Evolutionary conservation across 2,797 vertebrate genomes (phyloP), one percentile per base, ranked within the genome.

Genomic region (Siniperca undulata): DNA sequence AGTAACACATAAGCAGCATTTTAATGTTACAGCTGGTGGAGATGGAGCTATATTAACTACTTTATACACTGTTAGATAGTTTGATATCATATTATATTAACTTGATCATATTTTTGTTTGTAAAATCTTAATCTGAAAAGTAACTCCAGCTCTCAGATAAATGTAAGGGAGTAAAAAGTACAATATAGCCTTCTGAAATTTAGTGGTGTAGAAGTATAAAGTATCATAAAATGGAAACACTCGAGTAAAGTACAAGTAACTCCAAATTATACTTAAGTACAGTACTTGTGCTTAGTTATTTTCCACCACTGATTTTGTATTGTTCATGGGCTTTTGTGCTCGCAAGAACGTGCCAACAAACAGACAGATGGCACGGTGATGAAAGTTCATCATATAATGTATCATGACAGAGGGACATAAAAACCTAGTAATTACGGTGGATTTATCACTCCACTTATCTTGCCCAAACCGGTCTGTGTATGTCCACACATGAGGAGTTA

Each of bases 401-500:
- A 40, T 24, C 24, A 34, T 44, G 73, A 74, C 77, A 61, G 30
- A n/a, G 30, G 27, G 44, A n/a, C 42, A 62, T 67, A 52, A 70
- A 72, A 53, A 64, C 1, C 0, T 10, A 68, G 60, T 65, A 59
- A 74, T 70, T 70, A 53, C 1, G 0, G 16, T 61, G 30, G 70
- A 74, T 86, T 67, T 59, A 80, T 85, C 69, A 20, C 68, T 50
- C 7, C 20, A 60, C 22, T 68, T 70, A 24, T 74, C 71, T 64
- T 55, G 48, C 40, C 34, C 68, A 19, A 74, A 65, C 82, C 64
- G 48, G 61, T 62, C 30, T 40, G 46, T 66, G 56, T 60, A 11
- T 74, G 65, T 74, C 77, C 70, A 75, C 67, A 77, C 50, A 70
- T 40, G 16, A 80, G 73, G 60, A 65, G 74, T 81, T 74, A 65